Evolutionary conservation across 2,113 vertebrate genomes (phyloP).

Genomic region (Rhabdomys dilectus): DNA sequence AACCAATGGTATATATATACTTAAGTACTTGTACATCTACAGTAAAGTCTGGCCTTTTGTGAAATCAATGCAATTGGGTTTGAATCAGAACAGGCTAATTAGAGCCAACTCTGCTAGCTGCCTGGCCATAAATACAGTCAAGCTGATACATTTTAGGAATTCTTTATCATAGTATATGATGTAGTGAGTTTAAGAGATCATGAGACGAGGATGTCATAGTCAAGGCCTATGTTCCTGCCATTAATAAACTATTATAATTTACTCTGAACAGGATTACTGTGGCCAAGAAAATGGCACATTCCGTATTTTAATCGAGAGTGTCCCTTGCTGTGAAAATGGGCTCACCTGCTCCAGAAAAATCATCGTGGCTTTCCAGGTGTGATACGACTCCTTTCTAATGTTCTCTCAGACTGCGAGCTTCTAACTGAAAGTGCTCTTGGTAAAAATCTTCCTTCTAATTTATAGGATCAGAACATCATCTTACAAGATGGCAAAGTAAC

Average conservation of each 20-base stretch:
- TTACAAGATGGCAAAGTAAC: conserved; percentile 82
- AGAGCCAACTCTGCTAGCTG: not conserved
- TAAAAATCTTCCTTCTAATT: not conserved
- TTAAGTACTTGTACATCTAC: not conserved
- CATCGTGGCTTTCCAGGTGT: conserved; percentile 87
- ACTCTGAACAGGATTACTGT: conserved; percentile 87
- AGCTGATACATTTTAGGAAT: not conserved
- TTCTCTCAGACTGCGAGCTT: not conserved
- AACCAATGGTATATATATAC: not conserved
- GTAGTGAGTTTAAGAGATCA: not conserved
- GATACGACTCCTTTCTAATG: not conserved
- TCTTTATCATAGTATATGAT: not conserved
- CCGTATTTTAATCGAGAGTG: conserved; percentile 88
- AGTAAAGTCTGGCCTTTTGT: not conserved
- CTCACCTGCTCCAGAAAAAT: conserved; percentile 91
- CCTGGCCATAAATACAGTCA: not conserved
- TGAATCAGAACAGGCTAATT: not conserved
- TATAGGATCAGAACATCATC: conserved; percentile 77
- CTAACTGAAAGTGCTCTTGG: not conserved
- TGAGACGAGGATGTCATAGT: not conserved
- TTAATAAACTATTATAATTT: conserved; percentile 31
- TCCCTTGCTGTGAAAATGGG: conserved; percentile 91
- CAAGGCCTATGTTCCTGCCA: not conserved
- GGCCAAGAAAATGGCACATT: conserved; percentile 85
- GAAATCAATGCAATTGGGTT: not conserved